Evolutionary conservation across 2,888 invertebrate species (phyloP), one percentile per base, ranked within the genome.

Genomic region (Actias luna): DNA sequence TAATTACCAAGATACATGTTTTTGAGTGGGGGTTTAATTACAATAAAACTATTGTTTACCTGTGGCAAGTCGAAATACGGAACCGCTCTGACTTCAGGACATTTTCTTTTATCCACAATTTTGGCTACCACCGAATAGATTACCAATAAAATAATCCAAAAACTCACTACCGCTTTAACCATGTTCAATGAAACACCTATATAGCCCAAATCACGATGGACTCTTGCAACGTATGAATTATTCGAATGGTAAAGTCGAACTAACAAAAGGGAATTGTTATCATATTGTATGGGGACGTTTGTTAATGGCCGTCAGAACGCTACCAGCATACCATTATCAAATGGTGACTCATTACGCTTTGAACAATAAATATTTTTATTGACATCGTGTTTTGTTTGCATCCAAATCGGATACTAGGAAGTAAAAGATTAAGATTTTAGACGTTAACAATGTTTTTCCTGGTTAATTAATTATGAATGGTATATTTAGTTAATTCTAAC

Each of bases 1-100:
- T 33, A 1, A 33, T 7, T 33, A 33, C n/a, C n/a, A n/a, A n/a
- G n/a, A n/a, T n/a, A n/a, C n/a, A n/a, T n/a, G n/a, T 33, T 33
- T 5, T 5, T 31, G 29, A 22, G 55, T 16, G 36, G 27, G 33
- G 33, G 22, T 62, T 62, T 36, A 62, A 50, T 39, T 5, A 0
- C 27, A 42, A 59, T 59, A 29, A 52, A 59, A 22, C n/a, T 27
- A 57, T 42, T 10, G 78, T 83, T 69, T 66, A 96, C 97, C 89
- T 94, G 94, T 69, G 95, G 93, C 72, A 97, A 90, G 90, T 97
- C 95, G 79, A 97, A 97, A 89, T 97, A 96, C 52, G 95, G 94
- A 60, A 95, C 95, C 18, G 96, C 96, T 83, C 95, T 95, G 67
- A 97, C 97, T 93, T 94, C 94, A 0, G 96, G 96, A 76, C 96